Percentiles rank a stretch among this genome's conserved stretches.
These are phyloP conservation scores for Carterocephalus palaemon DNA, from an alignment of 2,888 invertebrate genomes.

Conservation along the genomic window DNA sequence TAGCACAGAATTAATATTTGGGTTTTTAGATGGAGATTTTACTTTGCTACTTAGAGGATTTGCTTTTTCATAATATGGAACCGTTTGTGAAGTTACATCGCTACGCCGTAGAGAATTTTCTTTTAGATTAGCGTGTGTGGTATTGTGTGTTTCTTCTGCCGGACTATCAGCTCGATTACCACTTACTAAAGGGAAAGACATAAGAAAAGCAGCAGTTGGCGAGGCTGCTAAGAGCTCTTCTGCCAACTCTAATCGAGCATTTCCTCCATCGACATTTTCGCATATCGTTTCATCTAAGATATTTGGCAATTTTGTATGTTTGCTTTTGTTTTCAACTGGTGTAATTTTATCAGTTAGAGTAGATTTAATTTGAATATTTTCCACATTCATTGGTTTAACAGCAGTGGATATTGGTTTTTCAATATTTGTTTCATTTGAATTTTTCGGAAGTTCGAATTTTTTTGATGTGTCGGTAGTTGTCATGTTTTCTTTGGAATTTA, in stretches of 20 bases:
- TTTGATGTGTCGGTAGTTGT: not conserved
- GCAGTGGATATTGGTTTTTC: constrained; percentile 8
- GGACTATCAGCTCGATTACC: constrained; percentile 75
- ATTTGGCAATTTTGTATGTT: constrained; percentile 59
- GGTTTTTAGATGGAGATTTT: constrained; percentile 40
- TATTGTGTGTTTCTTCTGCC: constrained; percentile 55
- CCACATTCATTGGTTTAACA: constrained; percentile 36
- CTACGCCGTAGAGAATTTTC: constrained; percentile 33
- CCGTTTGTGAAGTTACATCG: constrained; percentile 42
- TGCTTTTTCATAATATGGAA: constrained; percentile 50
- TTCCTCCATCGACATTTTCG: constrained; percentile 71
- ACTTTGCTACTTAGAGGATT: constrained; percentile 37
- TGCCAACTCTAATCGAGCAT: constrained; percentile 78
- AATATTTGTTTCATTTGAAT: constrained; percentile 4
- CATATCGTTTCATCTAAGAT: constrained; percentile 65
- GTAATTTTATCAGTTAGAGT: constrained; percentile 6
- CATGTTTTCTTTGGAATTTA: not conserved
- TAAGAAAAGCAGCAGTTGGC: constrained; percentile 87
- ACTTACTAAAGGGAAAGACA: constrained; percentile 86
- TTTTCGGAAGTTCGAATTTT: constrained; percentile 5
- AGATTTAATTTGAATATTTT: constrained; percentile 5
- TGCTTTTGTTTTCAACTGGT: constrained; percentile 47
- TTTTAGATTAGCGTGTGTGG: constrained; percentile 40
- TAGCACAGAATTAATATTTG: constrained; percentile 34
- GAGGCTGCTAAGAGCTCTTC: constrained; percentile 78